Evolutionary conservation across 2,113 vertebrate genomes (phyloP).

Genomic region (Myrmecophaga tridactyla): DNA sequence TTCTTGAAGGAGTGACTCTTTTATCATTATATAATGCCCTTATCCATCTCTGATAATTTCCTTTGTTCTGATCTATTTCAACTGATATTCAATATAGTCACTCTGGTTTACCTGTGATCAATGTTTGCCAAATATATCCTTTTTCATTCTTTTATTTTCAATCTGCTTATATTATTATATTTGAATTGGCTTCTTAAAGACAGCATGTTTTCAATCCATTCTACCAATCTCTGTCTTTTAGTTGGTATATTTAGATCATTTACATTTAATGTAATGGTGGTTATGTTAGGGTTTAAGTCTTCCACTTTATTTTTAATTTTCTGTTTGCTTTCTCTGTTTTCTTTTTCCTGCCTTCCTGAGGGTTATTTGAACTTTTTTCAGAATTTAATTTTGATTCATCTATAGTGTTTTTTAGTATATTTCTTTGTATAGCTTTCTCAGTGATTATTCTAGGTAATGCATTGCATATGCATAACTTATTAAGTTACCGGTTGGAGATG

Average conservation of each 20-base stretch:
- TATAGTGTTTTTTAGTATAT: not conserved
- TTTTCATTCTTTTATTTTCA: not conserved
- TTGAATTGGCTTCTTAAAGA: not conserved
- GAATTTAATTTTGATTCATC: not conserved
- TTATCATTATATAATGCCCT: too few species aligned
- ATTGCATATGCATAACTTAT: not conserved
- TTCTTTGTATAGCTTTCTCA: not conserved
- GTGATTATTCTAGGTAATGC: not conserved
- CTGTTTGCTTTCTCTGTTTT: not conserved
- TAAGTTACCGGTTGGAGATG: not conserved
- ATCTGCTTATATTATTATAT: not conserved
- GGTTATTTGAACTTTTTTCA: not conserved
- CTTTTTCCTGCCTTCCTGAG: not conserved
- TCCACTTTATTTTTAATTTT: not conserved
- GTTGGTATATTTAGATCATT: not conserved
- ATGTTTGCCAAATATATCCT: not conserved
- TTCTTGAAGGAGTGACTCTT: too few species aligned
- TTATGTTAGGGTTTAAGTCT: not conserved
- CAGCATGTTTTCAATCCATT: not conserved
- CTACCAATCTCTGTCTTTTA: not conserved
- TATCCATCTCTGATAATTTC: not conserved
- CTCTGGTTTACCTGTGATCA: not conserved
- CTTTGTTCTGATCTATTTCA: not conserved
- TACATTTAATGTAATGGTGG: not conserved
- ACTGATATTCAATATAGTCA: not conserved